These are phyloP conservation scores for Asarcornis scutulata DNA, from an alignment of 2,113 vertebrate species.

Conservation along the genomic window DNA sequence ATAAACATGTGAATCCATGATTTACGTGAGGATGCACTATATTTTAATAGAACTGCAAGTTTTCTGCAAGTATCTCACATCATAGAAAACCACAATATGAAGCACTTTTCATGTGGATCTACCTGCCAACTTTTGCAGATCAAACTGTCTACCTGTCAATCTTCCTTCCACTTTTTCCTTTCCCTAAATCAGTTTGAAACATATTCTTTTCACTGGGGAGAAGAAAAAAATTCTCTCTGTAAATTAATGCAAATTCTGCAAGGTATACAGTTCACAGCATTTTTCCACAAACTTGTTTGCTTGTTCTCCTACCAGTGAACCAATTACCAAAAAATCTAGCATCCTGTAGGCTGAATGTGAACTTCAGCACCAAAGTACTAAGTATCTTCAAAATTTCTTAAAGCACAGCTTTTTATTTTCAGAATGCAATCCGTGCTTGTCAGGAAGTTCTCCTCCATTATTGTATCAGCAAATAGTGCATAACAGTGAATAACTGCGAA, in stretches of 20 bases:
- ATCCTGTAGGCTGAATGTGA: not conserved
- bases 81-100: not conserved
- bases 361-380: not conserved
- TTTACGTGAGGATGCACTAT: not conserved
- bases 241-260: not conserved
- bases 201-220: not conserved
- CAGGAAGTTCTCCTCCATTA: not conserved
- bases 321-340: not conserved
- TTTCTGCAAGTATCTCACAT: not conserved
- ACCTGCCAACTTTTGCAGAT: not conserved
- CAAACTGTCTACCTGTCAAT: not conserved
- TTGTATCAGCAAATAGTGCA: fast-evolving
- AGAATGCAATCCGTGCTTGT: not conserved
- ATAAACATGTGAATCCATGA: not conserved
- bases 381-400: not conserved
- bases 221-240: not conserved
- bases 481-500: not conserved
- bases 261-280: not conserved
- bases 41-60: not conserved
- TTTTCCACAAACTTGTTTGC: not conserved
- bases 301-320: not conserved
- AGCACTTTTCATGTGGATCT: not conserved
- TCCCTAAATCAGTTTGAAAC: not conserved
- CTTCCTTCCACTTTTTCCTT: not conserved
- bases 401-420: not conserved